Percentiles rank a stretch among this genome's conserved stretches.
phyloP scores from a whole-genome alignment of 2,888 invertebrate genomes.

The Hydrotaea cyrtoneurina region DNA sequence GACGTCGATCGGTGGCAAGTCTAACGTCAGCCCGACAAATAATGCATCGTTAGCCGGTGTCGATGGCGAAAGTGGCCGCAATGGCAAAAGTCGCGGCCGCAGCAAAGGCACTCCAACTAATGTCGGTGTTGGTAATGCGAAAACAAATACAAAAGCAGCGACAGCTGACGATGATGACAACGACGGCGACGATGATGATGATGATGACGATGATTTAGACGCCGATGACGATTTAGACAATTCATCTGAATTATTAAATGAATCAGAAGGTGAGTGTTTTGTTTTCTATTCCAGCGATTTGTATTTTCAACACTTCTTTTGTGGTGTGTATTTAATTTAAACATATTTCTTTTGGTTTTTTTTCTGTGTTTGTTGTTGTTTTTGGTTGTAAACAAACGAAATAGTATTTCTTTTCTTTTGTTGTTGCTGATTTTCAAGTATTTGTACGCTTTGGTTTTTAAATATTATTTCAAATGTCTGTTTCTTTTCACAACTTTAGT shows the following conservation, averaged over 20 bases:
- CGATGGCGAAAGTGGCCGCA: conserved; percentile 60
- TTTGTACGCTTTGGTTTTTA: not conserved
- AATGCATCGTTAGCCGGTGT: conserved; percentile 37
- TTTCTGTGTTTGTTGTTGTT: not conserved
- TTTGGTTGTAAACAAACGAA: not conserved
- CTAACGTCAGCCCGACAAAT: conserved; percentile 8
- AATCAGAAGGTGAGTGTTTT: conserved; percentile 66
- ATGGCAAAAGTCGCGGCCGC: not conserved
- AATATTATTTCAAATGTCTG: not conserved
- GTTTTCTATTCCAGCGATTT: not conserved
- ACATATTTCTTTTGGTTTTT: not conserved
- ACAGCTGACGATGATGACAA: conserved; percentile 43
- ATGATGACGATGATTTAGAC: conserved; percentile 36
- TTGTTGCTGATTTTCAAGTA: not conserved
- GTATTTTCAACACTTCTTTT: conserved; percentile 17
- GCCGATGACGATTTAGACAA: conserved; percentile 59
- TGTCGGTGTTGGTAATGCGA: not conserved
- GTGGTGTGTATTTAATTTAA: not conserved
- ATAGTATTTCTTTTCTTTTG: conserved; percentile 12
- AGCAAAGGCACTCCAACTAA: not conserved
- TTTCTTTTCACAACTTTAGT: not conserved
- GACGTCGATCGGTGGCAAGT: conserved; percentile 37
- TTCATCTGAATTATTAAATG: conserved; percentile 67
- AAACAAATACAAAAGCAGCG: not conserved
- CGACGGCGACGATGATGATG: conserved; percentile 36